Evolutionary conservation across 1,140 invertebrate genomes (phyloP).

Genomic region (Platyscapa corneri): DNA sequence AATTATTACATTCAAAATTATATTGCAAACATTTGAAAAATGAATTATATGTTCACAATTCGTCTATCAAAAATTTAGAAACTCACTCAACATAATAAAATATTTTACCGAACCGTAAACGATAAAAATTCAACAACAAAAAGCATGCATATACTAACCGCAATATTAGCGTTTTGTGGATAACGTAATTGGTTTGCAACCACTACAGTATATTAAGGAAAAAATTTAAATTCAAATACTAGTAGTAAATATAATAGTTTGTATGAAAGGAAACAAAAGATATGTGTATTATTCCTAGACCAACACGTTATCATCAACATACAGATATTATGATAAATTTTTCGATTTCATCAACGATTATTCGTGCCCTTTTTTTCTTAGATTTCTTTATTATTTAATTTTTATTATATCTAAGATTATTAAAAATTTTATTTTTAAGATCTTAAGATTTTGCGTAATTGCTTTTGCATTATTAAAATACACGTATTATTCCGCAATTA

Average conservation of each 20-base stretch:
- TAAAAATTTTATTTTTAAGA: neutral
- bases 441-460: neutral
- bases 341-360: neutral
- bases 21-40: too few species aligned
- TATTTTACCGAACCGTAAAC: neutral
- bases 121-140: neutral
- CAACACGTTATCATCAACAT: constrained; percentile 39
- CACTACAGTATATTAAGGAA: neutral
- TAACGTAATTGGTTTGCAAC: constrained; percentile 6
- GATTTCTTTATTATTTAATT: constrained; percentile 27
- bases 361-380: neutral
- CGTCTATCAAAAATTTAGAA: too few species aligned
- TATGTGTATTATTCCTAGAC: constrained; percentile 15
- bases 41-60: too few species aligned
- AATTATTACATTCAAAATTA: too few species aligned
- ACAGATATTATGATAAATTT: constrained; percentile 43
- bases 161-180: neutral
- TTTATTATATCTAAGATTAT: neutral
- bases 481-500: neutral
- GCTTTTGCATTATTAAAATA: neutral
- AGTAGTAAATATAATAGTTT: too few species aligned
- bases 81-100: too few species aligned
- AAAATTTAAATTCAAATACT: neutral
- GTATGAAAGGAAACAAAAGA: constrained; percentile 17
- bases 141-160: neutral